Base-by-base conservation (phyloP, 2,113 vertebrate species). In the Cariama cristata region DNA sequence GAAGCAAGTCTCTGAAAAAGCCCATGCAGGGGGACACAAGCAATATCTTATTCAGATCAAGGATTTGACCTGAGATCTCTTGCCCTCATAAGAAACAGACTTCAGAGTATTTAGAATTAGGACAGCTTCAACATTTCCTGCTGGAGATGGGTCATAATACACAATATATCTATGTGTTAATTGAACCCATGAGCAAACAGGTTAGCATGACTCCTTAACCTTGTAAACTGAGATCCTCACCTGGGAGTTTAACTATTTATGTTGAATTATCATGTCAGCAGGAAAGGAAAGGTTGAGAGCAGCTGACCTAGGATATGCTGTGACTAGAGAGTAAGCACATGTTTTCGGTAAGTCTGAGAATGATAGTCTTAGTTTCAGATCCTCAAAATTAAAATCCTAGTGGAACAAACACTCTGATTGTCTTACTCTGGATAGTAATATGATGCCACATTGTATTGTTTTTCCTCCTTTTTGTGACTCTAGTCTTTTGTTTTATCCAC, bases 381-480 rank as follows among this genome's bases (percentile, higher is more conserved):
- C 40, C 24, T 45, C 53, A 83, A 47, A 81, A 75, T 89, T 52
- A 76, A 64, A 81, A 75, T 56, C 6, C 14, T 10, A 24, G 23
- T 52, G 52, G 15, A 93, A 58, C 4, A 68, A 81, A 23, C 1
- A 49, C 56, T 71, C 26, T 79, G 33, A 40, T 63, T 47, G 44
- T 62, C 2, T 2, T 32, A 4, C 4, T 11, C 23, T 2, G 5
- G 38, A 16, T 5, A 72, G 11, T 26, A 58, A 35, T 15, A 7
- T 19, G 26, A 50, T 24, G 20, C 0, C 24, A 38, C 0, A 0
- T 12, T 50, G 40, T 0, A 0, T 13, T 50, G 40, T 0, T 87
- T 91, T 85, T 44, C 23, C 16, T 68, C 10, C 7, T 15, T 74
- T 93, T 82, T 23, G 28, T 60, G 6, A 11, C 7, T 68, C 17